Conservation (phyloP, 2,113 vertebrate species). For the Grus americana region DNA sequence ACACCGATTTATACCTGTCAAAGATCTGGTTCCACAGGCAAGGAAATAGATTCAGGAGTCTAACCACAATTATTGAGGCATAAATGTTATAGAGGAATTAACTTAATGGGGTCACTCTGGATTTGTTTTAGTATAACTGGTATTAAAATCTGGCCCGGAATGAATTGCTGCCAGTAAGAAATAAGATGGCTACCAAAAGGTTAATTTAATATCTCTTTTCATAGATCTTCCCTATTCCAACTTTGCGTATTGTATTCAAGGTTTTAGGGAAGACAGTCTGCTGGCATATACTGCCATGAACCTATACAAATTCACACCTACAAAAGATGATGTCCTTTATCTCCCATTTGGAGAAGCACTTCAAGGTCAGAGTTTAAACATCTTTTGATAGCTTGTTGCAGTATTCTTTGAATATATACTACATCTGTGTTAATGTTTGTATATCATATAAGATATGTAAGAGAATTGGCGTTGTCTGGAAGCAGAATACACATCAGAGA, state of each 20-base stretch:
- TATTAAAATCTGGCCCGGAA: not conserved
- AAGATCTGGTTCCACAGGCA: not conserved
- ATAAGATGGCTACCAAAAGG: not conserved
- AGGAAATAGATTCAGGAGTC: not conserved
- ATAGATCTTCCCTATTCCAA: not conserved
- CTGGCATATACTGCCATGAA: not conserved
- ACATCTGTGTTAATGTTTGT: not conserved
- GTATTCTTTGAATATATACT: not conserved
- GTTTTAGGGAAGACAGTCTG: not conserved
- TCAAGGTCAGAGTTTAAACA: not conserved
- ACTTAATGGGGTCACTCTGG: not conserved
- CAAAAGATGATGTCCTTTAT: not conserved
- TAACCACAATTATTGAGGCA: not conserved
- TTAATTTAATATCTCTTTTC: constrained; percentile 5
- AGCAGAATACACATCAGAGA: not conserved
- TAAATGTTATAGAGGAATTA: constrained; percentile 18
- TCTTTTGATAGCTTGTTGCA: not conserved
- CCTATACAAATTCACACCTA: not conserved
- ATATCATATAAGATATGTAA: not conserved
- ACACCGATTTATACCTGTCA: not conserved
- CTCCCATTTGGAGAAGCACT: not conserved
- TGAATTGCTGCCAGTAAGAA: not conserved
- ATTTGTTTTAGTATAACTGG: not conserved
- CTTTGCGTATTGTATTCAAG: not conserved
- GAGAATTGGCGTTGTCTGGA: not conserved